phyloP scores from a whole-genome alignment of 2,113 vertebrate species.

The Saimiri boliviensis region DNA sequence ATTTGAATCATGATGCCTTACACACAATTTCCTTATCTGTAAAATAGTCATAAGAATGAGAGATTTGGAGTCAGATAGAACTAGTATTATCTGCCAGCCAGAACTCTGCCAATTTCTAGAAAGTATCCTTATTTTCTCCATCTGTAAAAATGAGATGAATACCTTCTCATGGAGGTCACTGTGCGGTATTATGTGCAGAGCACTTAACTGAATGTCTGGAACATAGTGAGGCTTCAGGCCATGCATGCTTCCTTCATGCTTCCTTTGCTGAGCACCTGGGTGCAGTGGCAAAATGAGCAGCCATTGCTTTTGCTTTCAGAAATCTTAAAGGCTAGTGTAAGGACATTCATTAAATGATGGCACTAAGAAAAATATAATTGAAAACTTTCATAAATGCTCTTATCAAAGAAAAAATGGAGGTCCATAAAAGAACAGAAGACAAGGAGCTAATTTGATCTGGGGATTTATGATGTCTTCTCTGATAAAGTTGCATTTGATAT shows the following conservation, averaged over 20 bases:
- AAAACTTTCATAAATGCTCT: not conserved
- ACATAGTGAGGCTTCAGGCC: not conserved
- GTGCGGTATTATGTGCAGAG: rapidly evolving
- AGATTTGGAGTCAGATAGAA: not conserved
- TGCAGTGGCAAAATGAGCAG: not conserved
- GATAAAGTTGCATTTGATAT: not conserved
- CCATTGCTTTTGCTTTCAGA: not conserved
- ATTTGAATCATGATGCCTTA: not conserved
- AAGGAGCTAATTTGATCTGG: not conserved
- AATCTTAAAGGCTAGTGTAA: not conserved
- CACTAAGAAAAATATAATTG: not conserved
- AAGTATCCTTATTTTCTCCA: not conserved
- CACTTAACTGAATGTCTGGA: not conserved
- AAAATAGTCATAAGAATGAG: not conserved
- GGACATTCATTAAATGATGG: not conserved
- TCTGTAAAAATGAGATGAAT: not conserved
- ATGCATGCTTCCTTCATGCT: rapidly evolving
- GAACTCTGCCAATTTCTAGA: not conserved
- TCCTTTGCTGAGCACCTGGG: no score
- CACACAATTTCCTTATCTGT: not conserved
- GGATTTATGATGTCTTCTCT: not conserved
- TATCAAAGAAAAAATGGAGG: not conserved
- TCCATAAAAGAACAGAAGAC: not conserved
- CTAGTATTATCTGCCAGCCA: not conserved
- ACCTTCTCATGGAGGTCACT: rapidly evolving